Evolutionary conservation across 2,797 vertebrate species (phyloP).

Genomic region (Sebastes steindachneri): DNA sequence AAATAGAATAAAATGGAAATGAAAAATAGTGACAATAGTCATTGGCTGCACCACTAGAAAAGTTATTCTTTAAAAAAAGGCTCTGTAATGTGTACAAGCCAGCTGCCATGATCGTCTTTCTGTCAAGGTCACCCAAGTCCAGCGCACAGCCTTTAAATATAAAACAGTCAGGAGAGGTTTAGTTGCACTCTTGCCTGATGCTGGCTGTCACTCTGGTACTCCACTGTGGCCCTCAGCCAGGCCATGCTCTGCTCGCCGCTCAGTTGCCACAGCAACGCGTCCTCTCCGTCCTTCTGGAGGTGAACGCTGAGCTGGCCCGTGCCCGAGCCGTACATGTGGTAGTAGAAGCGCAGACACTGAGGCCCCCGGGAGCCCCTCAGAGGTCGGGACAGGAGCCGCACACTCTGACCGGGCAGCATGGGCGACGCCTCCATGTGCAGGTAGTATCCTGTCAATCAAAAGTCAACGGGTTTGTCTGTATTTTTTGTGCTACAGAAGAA

Average conservation of each 20-base stretch:
- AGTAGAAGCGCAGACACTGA: conserved; percentile 92
- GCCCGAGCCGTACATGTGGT: conserved; percentile 95
- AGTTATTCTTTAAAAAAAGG: neutral
- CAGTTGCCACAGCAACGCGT: conserved; percentile 87
- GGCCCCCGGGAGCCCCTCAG: conserved; percentile 84
- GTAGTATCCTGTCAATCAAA: conserved; percentile 87
- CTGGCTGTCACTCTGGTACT: conserved; percentile 85
- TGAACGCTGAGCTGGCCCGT: conserved; percentile 88
- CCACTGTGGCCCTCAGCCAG: conserved; percentile 89
- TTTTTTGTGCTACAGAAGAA: neutral
- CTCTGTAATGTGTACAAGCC: neutral
- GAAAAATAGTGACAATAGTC: no score
- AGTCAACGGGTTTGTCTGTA: neutral
- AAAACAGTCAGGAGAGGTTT: neutral
- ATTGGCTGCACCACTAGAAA: neutral
- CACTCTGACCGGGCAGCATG: conserved; percentile 89
- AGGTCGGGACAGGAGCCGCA: conserved; percentile 83
- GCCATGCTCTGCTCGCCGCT: conserved; percentile 91
- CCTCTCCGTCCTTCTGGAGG: conserved; percentile 77
- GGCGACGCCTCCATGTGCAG: conserved; percentile 94
- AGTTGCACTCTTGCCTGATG: conserved; percentile 85
- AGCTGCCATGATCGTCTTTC: neutral
- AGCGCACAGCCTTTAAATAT: neutral
- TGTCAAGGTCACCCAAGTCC: neutral
- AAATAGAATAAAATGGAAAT: neutral